Conservation (phyloP, 1,140 invertebrate genomes). For the Drosophila ironensis region DNA sequence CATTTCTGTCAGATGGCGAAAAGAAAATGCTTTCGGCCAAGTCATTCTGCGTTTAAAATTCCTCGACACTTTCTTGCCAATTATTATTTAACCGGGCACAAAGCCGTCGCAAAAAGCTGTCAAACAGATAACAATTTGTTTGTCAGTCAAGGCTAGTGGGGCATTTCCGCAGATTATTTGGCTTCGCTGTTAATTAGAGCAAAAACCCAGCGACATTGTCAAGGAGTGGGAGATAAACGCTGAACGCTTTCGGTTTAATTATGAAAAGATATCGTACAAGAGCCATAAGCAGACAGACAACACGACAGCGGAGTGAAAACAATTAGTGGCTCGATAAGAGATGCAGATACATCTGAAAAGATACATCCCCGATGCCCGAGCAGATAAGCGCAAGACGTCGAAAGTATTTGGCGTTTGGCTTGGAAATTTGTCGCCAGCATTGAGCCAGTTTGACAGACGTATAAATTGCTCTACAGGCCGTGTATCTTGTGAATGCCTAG, state of each 20-base stretch:
- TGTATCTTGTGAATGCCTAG: constrained; percentile 50
- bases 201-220: constrained; percentile 10
- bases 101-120: constrained; percentile 14
- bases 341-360: constrained; percentile 47
- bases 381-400: constrained; percentile 56
- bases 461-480: constrained; percentile 65
- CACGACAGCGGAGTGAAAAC: constrained; percentile 69
- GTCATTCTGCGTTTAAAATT: constrained; percentile 43
- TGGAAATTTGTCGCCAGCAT: constrained; percentile 74
- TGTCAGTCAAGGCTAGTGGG: constrained; percentile 52
- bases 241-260: constrained; percentile 47
- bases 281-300: constrained; percentile 68
- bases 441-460: constrained; percentile 69
- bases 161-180: constrained; percentile 35
- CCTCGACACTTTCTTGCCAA: constrained; percentile 47
- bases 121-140: constrained; percentile 39
- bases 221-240: constrained; percentile 45
- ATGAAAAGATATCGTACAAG: constrained; percentile 60
- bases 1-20: background rate
- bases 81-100: constrained; percentile 46
- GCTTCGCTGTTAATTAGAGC: constrained; percentile 43
- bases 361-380: constrained; percentile 53
- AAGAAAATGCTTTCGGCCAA: constrained; percentile 19
- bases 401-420: constrained; percentile 68
- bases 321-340: constrained; percentile 74